Base-by-base conservation (phyloP, 1,140 invertebrate genomes). In the Archivesica marissinica region DNA sequence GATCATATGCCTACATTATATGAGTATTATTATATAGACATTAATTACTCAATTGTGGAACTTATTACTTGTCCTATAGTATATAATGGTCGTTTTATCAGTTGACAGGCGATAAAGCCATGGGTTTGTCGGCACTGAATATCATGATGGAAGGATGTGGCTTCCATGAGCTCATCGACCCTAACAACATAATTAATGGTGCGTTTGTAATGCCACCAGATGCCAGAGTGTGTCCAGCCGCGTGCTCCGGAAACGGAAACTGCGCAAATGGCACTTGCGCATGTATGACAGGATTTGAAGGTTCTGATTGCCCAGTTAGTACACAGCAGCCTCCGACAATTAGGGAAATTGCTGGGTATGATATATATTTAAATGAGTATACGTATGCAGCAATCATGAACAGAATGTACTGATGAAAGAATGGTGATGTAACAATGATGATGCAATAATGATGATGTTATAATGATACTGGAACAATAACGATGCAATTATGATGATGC, bases 211-310 rank as follows among this genome's bases (percentile, higher is more conserved):
- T 35, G 1, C 33, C 52, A 59, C 54, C 75, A n/a, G 30, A 61
- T 7, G 39, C 39, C 1, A 61, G 64, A n/a, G 2, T 47, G 30
- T 78, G 75, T 41, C 75, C 75, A 64, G 70, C 44, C 44, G 75
- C 52, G 28, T 78, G 75, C 33, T 41, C 54, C 56, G 75, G 75
- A 78, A 78, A 78, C 35, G 75, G 75, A 39, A 33, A 78, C 47
- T 78, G 75, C 28, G n/a, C 38, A 3, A 30, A 78, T 30, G 52
- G 54, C n/a, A 17, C 15, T 28, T 78, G 75, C 35, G 38, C 20
- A 44, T 78, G 75, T 25, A 56, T 13, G 11, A 9, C 33, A 30
- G 75, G 56, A 35, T 78, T 78, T 28, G 75, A 78, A 25, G 35
- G 35, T 39, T 25, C 52, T 44, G 75, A 78, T 25, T 78, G 75